Evolutionary conservation across 2,113 vertebrate species (phyloP).

Genomic region (Onychostoma macrolepis): DNA sequence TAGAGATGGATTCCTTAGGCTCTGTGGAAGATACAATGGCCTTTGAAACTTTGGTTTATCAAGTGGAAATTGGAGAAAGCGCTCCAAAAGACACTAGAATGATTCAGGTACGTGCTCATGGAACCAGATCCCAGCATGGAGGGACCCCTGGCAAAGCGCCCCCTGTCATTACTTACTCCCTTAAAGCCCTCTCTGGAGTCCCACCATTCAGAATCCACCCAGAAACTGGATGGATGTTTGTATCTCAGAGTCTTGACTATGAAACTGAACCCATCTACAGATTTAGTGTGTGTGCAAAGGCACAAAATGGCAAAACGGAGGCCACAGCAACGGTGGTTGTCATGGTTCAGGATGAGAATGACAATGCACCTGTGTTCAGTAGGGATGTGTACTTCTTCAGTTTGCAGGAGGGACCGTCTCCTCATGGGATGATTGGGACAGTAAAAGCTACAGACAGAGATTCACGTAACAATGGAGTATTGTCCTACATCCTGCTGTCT

Average conservation of each 20-base stretch:
- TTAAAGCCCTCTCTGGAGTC: slow-evolving; percentile 70
- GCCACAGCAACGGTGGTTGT: slow-evolving; percentile 79
- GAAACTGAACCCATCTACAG: slow-evolving; percentile 74
- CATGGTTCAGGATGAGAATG: slow-evolving; percentile 88
- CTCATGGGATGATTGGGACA: slow-evolving; percentile 82
- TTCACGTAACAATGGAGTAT: slow-evolving; percentile 83
- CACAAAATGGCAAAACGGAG: slow-evolving; percentile 46
- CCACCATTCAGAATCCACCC: slow-evolving; percentile 79
- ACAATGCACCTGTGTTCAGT: slow-evolving; percentile 83
- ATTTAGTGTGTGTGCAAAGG: slow-evolving; percentile 78
- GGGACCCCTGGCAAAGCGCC: slow-evolving; percentile 1
- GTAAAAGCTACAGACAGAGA: slow-evolving; percentile 84
- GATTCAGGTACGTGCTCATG: slow-evolving; percentile 80
- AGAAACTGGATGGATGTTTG: slow-evolving; percentile 83
- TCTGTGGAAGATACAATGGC: slow-evolving; percentile 68
- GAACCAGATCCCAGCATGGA: slow-evolving; percentile 25
- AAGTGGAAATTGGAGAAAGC: slow-evolving; percentile 85
- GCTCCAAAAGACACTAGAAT: slow-evolving; percentile 72
- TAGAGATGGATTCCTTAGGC: slow-evolving; percentile 73
- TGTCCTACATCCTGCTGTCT: slow-evolving; percentile 90
- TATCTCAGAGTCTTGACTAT: slow-evolving; percentile 81
- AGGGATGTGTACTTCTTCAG: slow-evolving; percentile 81
- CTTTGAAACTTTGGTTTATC: slow-evolving; percentile 88
- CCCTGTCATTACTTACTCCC: slow-evolving; percentile 67
- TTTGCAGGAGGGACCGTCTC: slow-evolving; percentile 79